Base-by-base conservation (phyloP, 2,113 vertebrate species). In the Spizaetus ornatus region DNA sequence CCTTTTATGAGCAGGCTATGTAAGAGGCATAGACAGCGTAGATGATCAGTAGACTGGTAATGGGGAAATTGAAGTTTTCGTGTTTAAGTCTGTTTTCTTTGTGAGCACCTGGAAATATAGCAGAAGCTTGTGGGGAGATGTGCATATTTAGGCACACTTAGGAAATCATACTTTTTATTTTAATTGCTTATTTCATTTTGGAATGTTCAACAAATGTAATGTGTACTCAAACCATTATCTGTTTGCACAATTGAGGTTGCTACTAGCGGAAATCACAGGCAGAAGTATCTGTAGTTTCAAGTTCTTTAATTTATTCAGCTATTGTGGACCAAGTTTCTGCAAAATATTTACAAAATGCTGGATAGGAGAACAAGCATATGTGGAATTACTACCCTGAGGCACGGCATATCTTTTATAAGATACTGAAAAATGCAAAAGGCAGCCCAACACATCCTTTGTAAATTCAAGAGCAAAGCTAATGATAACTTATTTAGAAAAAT, bases 301-400 rank as follows among this genome's bases (percentile, higher is more conserved):
- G 21, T 85, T 74, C 25, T 77, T 82, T 25, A 47, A 63, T 66
- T 88, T 87, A 32, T 89, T 89, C 38, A 61, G 47, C 34, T 90
- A 5, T 47, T 79, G n/a, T 72, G 43, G 61, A 43, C 38, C 11
- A 63, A 45, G 13, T 76, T 71, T 82, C 70, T 86, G 40, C 40
- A 69, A 92, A 93, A 88, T 71, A 72, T 47, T 87, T 95, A 56
- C 56, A 79, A 72, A 90, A 48, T 88, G 32, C 22, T 96, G 50
- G 22, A n/a, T 1, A 25, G 21, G 43, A 65, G 42, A 66, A 50
- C 34, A 62, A 77, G 80, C 6, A 6, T 11, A 26, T 5, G 22
- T 69, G 40, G 38, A 63, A 61, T 86, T 77, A 83, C 16, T 95
- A 16, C 27, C 36, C 29, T 72, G 78, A 84, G n/a, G 19, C 50